These are phyloP conservation scores for Scomber scombrus DNA, from an alignment of 2,113 vertebrate species.

Conservation along the genomic window DNA sequence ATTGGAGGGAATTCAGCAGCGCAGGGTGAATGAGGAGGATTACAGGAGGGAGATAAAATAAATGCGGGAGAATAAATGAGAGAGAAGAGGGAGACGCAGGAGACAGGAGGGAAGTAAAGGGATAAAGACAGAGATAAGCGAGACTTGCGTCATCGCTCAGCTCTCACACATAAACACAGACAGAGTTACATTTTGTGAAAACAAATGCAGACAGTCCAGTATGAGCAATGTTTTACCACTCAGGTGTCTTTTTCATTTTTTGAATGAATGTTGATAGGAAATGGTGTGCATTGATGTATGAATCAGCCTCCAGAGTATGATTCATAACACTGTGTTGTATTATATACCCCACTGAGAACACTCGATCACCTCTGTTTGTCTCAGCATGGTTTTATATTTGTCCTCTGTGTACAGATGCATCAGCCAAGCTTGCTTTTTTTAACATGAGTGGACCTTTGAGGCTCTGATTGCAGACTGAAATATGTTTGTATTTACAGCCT, in stretches of 20 bases:
- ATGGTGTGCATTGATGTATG: constrained; percentile 28
- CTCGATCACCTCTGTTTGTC: constrained; percentile 45
- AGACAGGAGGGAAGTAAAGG: constrained; percentile 22
- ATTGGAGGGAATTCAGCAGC: constrained; percentile 29
- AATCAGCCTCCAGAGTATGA: constrained; percentile 53
- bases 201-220: background rate
- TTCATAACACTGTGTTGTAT: constrained; percentile 37
- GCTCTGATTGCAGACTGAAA: background rate
- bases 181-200: constrained; percentile 11
- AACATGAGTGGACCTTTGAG: background rate
- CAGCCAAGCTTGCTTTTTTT: background rate
- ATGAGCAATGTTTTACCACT: constrained; percentile 10
- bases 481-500: background rate
- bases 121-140: constrained; percentile 45
- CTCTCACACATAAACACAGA: constrained; percentile 35
- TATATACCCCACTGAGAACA: constrained; percentile 29
- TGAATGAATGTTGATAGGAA: constrained; percentile 55
- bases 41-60: constrained; percentile 27
- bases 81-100: background rate
- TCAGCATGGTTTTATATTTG: constrained; percentile 27
- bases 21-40: constrained; percentile 37
- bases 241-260: constrained; percentile 39
- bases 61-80: constrained; percentile 33
- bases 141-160: constrained; percentile 34
- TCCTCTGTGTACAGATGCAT: background rate